Evolutionary conservation across 2,888 invertebrate species (phyloP), one percentile per base, ranked within the genome.

Genomic region (Graphium colonna): DNA sequence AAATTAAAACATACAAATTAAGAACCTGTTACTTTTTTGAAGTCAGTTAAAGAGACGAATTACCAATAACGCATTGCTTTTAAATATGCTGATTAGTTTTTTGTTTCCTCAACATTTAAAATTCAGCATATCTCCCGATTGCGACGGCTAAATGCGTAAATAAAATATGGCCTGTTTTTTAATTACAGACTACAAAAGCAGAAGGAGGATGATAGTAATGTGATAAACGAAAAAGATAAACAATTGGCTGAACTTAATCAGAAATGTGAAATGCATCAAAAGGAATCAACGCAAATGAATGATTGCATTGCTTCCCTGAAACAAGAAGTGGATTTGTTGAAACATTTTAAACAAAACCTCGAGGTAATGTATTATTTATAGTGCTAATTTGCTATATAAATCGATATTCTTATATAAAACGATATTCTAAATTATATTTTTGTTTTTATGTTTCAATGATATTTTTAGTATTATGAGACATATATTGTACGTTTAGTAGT

Each of bases 151-250:
- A n/a, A n/a, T n/a, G n/a, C n/a, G n/a, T n/a, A n/a, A n/a, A n/a
- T n/a, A n/a, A n/a, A n/a, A n/a, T n/a, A n/a, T n/a, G n/a, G n/a
- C n/a, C n/a, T n/a, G n/a, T 26, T 21, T 12, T 17, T 17, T 36
- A 39, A 17, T 58, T 58, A 7, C 60, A 85, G 87, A 56, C 62
- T 82, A 26, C 73, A 82, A 52, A 82, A 79, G 57, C 78, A 81
- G 68, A 88, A 81, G 57, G 75, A 75, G 36, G 80, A 84, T 1
- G 80, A 70, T 10, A 74, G 77, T 9, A 75, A 65, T 31, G 51
- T 61, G 4, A 51, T 75, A 0, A 62, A 58, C 15, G 80, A 81
- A 43, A 86, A 76, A 50, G 80, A 77, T 16, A 72, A 70, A 45
- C 74, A 77, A 51, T 62, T 87, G 3, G 76, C 84, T 42, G 76